phyloP scores from a whole-genome alignment of 92 coral and sea anemone genomes.

The Nematostella vectensis region DNA sequence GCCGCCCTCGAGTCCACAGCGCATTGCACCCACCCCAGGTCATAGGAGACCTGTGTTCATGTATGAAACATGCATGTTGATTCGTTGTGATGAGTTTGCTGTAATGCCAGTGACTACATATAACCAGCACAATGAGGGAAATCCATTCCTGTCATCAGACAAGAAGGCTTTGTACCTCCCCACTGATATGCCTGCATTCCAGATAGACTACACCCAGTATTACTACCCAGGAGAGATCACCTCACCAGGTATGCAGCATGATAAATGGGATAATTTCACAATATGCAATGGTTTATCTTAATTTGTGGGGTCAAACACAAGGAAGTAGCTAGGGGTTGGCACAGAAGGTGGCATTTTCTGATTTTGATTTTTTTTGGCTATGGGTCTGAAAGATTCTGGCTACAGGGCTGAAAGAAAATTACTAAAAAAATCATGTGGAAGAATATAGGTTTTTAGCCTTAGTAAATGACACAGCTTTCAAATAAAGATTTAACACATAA shows the following conservation, averaged over 20 bases:
- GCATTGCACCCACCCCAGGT: slow-evolving; percentile 24
- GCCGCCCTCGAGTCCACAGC: slow-evolving; percentile 28
- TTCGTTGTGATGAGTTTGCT: slow-evolving; percentile 88
- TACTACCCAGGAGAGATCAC: slow-evolving; percentile 70
- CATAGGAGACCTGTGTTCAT: slow-evolving; percentile 64
- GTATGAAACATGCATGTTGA: slow-evolving; percentile 77
- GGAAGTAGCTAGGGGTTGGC: too few species aligned
- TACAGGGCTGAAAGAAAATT: too few species aligned
- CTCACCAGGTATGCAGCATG: slow-evolving; percentile 64
- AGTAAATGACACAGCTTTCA: too few species aligned
- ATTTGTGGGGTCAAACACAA: background rate
- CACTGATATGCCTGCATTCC: slow-evolving; percentile 94
- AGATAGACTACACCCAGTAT: slow-evolving; percentile 89
- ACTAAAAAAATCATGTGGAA: too few species aligned
- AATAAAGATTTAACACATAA: too few species aligned
- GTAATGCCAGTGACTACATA: slow-evolving; percentile 72
- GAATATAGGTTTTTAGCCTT: too few species aligned
- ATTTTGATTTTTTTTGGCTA: too few species aligned
- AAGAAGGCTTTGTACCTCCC: slow-evolving; percentile 90
- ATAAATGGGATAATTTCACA: background rate
- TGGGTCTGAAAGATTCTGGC: too few species aligned
- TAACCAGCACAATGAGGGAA: slow-evolving; percentile 26
- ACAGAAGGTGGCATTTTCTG: too few species aligned
- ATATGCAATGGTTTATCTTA: background rate
- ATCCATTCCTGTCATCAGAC: slow-evolving; percentile 87